phyloP scores from a whole-genome alignment of 2,888 invertebrate genomes.

The Perdita meconis region DNA sequence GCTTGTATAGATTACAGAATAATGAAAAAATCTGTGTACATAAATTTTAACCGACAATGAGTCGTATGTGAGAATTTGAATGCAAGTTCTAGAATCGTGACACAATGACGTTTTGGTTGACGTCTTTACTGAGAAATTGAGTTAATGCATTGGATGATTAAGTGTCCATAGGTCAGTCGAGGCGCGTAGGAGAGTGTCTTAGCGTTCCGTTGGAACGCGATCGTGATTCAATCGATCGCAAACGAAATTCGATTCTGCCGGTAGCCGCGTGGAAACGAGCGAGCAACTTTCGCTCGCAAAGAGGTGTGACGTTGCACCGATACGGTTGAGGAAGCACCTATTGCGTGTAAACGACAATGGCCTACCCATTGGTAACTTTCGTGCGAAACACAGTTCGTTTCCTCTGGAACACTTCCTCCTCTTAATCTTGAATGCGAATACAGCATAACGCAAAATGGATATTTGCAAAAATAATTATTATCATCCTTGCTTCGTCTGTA shows the following conservation, averaged over 20 bases:
- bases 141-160: background rate
- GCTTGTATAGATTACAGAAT: too few relatives aligned
- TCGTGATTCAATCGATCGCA: background rate
- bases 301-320: constrained; percentile 49
- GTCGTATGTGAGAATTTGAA: too few relatives aligned
- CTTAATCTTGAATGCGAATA: background rate
- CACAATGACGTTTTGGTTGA: too few relatives aligned
- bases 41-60: too few relatives aligned
- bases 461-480: too few relatives aligned
- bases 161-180: background rate
- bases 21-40: too few relatives aligned
- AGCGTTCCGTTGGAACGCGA: constrained; percentile 5
- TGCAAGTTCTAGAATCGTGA: too few relatives aligned
- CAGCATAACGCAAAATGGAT: background rate
- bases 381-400: constrained; percentile 27
- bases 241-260: constrained; percentile 37
- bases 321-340: constrained; percentile 53
- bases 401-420: background rate
- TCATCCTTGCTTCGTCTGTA: too few relatives aligned
- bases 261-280: constrained; percentile 12
- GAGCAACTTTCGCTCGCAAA: constrained; percentile 59
- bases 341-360: constrained; percentile 59
- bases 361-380: constrained; percentile 37
- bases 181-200: background rate
- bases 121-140: too few relatives aligned